Conservation (phyloP, 2,797 vertebrate species). For the Momotus momota region DNA sequence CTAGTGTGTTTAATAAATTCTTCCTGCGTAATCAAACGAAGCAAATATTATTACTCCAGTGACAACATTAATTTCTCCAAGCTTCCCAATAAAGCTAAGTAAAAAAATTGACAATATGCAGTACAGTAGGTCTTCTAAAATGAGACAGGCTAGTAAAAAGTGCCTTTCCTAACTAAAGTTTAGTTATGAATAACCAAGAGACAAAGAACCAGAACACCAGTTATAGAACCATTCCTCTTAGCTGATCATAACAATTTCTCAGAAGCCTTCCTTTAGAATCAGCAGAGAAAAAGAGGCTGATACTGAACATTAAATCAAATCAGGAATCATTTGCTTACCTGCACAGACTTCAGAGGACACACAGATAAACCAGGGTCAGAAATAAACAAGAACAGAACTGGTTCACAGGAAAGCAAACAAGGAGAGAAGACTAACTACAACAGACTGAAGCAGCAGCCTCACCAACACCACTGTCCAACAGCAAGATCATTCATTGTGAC, state of each 20-base stretch:
- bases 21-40: not conserved
- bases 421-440: not conserved
- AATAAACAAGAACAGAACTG: not conserved
- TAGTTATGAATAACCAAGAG: accelerated
- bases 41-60: not conserved
- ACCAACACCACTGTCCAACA: not conserved
- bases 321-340: accelerated
- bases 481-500: accelerated
- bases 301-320: not conserved
- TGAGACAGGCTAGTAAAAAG: accelerated
- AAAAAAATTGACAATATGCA: not conserved
- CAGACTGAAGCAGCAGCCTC: accelerated
- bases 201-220: not conserved
- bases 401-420: not conserved
- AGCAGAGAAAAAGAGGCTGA: accelerated
- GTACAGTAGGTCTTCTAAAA: not conserved
- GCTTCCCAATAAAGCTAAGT: not conserved
- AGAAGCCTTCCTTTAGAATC: not conserved
- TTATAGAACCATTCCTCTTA: accelerated
- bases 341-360: accelerated
- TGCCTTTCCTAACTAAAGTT: accelerated
- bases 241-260: not conserved
- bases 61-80: not conserved
- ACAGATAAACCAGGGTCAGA: accelerated
- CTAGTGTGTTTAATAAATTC: not conserved